Conservation (phyloP, 2,888 invertebrate species). For the Athalia cordata region DNA sequence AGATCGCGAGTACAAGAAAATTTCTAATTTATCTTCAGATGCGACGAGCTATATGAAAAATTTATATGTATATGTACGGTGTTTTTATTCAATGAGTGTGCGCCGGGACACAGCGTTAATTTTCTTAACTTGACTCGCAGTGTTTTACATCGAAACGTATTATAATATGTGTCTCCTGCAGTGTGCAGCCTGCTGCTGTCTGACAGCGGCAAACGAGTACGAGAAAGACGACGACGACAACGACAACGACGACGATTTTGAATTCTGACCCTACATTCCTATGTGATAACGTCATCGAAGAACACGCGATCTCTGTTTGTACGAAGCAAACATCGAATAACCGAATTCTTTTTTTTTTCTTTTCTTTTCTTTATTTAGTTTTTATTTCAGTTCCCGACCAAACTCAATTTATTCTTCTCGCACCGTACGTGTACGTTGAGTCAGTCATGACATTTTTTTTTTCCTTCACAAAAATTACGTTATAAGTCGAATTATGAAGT, state of each 20-base stretch:
- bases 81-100: no score
- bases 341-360: slow-evolving; percentile 14
- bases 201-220: background rate
- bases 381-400: no score
- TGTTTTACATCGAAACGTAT: slow-evolving; percentile 37
- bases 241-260: slow-evolving; percentile 43
- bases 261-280: slow-evolving; percentile 62
- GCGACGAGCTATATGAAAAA: no score
- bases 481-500: no score
- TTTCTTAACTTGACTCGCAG: slow-evolving; percentile 21
- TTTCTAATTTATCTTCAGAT: no score
- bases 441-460: no score
- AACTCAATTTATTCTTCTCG: no score
- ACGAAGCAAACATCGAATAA: slow-evolving; percentile 48
- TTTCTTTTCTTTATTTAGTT: background rate
- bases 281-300: slow-evolving; percentile 55
- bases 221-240: slow-evolving; percentile 10
- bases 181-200: background rate
- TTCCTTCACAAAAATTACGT: no score
- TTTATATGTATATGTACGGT: no score
- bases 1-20: no score
- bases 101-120: slow-evolving; percentile 20
- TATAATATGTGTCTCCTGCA: background rate
- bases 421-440: background rate
- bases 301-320: slow-evolving; percentile 55